Conservation (phyloP, 2,888 invertebrate species). For the Cosmorhoe ocellata region DNA sequence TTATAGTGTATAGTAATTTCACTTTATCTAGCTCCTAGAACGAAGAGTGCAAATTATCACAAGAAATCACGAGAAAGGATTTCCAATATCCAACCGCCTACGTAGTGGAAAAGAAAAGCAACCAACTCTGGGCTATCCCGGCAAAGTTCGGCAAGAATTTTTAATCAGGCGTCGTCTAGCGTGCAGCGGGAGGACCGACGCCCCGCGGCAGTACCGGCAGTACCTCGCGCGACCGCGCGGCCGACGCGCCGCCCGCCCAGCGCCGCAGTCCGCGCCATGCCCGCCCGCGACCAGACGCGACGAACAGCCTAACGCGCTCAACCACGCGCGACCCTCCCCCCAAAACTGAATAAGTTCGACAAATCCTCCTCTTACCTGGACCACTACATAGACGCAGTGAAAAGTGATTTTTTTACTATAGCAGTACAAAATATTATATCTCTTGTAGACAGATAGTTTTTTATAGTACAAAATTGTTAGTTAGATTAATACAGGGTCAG, state of each 20-base stretch:
- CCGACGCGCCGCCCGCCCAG: slow-evolving; percentile 45
- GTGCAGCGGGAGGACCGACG: slow-evolving; percentile 73
- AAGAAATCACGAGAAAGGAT: neutral
- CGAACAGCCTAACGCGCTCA: slow-evolving; percentile 52
- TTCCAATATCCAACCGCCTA: slow-evolving; percentile 14
- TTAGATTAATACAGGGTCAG: slow-evolving; percentile 81
- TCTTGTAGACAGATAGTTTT: slow-evolving; percentile 71
- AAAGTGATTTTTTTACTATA: slow-evolving; percentile 60
- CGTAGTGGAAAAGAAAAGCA: slow-evolving; percentile 45
- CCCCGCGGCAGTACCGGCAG: slow-evolving; percentile 74
- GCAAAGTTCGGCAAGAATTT: slow-evolving; percentile 73
- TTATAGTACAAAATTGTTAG: slow-evolving; percentile 78
- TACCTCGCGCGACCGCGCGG: slow-evolving; percentile 47
- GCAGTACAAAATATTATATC: slow-evolving; percentile 80
- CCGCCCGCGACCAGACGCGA: slow-evolving; percentile 43
- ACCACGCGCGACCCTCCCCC: slow-evolving; percentile 59
- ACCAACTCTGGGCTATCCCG: slow-evolving; percentile 58
- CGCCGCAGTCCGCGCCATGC: slow-evolving; percentile 41
- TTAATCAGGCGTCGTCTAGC: slow-evolving; percentile 64
- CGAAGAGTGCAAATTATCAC: too few relatives aligned
- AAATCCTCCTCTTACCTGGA: slow-evolving; percentile 81
- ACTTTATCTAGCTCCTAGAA: too few relatives aligned
- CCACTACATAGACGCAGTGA: slow-evolving; percentile 78
- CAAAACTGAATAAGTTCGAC: slow-evolving; percentile 83
- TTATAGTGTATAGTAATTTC: too few relatives aligned